phyloP scores from a whole-genome alignment of 2,888 invertebrate species.

The Sipunculus nudus region DNA sequence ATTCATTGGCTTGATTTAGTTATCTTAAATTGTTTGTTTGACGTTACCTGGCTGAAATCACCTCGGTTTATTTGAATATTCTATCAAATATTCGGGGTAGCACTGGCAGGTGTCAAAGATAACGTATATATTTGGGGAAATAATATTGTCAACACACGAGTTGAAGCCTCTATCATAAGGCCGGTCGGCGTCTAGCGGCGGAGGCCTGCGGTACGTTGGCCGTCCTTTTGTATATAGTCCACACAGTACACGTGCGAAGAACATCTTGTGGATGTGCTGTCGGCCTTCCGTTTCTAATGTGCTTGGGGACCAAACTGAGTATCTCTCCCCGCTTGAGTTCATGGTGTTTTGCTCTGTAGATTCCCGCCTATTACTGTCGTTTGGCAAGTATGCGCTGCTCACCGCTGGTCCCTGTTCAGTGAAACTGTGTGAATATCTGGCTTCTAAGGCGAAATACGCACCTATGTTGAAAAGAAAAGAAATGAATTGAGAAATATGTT shows the following conservation, averaged over 20 bases:
- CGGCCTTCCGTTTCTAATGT: no score
- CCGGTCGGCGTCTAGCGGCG: constrained; percentile 47
- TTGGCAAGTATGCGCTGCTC: no score
- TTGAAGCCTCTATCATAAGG: constrained; percentile 58
- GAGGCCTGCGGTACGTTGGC: constrained; percentile 49
- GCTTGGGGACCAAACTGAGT: no score
- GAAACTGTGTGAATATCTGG: constrained; percentile 39
- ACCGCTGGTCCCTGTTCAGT: no score
- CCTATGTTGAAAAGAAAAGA: no score
- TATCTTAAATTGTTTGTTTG: no score
- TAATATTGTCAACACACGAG: constrained; percentile 59
- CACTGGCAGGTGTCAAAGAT: constrained; percentile 63
- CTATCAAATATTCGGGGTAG: constrained; percentile 61
- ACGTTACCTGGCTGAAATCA: no score
- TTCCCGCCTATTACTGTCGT: no score
- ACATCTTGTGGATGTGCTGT: constrained; percentile 43
- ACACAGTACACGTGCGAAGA: constrained; percentile 56
- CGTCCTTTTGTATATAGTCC: constrained; percentile 56
- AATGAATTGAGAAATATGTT: no score
- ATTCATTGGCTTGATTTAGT: no score
- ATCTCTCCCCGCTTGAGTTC: no score
- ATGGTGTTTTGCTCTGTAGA: no score
- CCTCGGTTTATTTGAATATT: constrained; percentile 42
- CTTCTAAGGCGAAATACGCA: constrained; percentile 39
- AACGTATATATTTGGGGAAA: constrained; percentile 56